Conservation (phyloP, 2,888 invertebrate species). For the Lordiphosa andalusiaca region DNA sequence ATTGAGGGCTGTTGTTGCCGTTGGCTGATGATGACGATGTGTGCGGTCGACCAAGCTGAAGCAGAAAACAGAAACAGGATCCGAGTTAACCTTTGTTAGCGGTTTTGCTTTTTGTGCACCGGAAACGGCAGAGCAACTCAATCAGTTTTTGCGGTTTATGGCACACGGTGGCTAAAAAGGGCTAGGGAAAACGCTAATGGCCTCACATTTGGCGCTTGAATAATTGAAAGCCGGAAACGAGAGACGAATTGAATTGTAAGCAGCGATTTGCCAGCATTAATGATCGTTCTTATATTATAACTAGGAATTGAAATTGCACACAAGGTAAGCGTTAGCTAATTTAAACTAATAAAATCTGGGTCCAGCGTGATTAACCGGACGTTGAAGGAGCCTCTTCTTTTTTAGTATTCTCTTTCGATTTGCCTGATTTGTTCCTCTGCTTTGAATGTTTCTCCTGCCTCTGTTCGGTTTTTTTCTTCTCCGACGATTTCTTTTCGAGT, state of each 20-base stretch:
- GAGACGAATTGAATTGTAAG: slow-evolving; percentile 15
- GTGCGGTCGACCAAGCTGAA: slow-evolving; percentile 33
- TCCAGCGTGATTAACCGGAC: neutral
- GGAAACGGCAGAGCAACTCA: slow-evolving; percentile 46
- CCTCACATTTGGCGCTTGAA: slow-evolving; percentile 52
- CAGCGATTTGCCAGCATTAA: slow-evolving; percentile 1
- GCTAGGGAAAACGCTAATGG: slow-evolving; percentile 35
- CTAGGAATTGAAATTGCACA: slow-evolving; percentile 3
- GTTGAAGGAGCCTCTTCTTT: slow-evolving; percentile 10
- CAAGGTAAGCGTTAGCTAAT: neutral
- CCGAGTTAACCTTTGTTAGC: slow-evolving; percentile 53
- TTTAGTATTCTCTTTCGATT: slow-evolving; percentile 2
- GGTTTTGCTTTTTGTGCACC: slow-evolving; percentile 38
- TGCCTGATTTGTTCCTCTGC: neutral
- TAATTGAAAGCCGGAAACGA: slow-evolving; percentile 51
- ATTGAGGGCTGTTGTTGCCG: slow-evolving; percentile 26
- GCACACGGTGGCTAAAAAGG: slow-evolving; percentile 24
- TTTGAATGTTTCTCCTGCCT: neutral
- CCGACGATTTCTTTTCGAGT: neutral
- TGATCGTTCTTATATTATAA: slow-evolving; percentile 6
- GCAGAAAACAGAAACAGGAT: slow-evolving; percentile 25
- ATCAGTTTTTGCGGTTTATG: slow-evolving; percentile 61
- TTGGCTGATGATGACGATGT: slow-evolving; percentile 24
- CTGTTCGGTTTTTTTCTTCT: slow-evolving; percentile 1
- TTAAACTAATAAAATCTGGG: neutral